Evolutionary conservation across 2,113 vertebrate species (phyloP).

Genomic region (Psittacara wagleri): DNA sequence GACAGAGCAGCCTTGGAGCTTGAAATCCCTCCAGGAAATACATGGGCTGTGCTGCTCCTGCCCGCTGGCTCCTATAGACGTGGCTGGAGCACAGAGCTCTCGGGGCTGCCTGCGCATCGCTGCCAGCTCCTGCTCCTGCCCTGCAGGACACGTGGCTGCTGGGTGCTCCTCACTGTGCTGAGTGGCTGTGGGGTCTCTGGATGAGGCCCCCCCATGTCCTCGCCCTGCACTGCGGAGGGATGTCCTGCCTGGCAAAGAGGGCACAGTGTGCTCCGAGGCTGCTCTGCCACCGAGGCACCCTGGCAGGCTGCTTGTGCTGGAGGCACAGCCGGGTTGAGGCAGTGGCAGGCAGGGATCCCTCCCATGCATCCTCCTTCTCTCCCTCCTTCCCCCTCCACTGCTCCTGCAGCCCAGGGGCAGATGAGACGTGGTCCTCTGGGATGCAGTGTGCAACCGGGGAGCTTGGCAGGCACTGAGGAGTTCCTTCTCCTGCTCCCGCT

Average conservation of each 20-base stretch:
- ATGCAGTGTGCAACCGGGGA: neutral
- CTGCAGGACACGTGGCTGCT: neutral
- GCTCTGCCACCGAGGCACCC: conserved; percentile 19
- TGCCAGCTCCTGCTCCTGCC: conserved; percentile 3
- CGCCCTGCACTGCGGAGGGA: neutral
- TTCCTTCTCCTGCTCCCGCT: conserved; percentile 34
- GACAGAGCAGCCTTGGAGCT: neutral
- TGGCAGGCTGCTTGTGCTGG: conserved; percentile 18
- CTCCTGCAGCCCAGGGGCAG: neutral
- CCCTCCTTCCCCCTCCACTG: neutral
- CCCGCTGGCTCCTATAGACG: neutral
- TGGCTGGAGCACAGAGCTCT: neutral
- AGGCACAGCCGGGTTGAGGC: neutral
- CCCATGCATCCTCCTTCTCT: neutral
- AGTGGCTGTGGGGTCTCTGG: neutral
- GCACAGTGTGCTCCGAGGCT: neutral
- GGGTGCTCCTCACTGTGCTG: neutral
- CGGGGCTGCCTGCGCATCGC: neutral
- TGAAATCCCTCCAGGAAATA: conserved; percentile 55
- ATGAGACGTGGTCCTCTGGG: neutral
- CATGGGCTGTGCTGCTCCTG: neutral
- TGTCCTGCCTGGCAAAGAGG: neutral
- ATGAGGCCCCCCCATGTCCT: neutral
- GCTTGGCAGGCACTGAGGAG: conserved; percentile 46
- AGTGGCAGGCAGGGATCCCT: neutral